Base-by-base conservation (phyloP, 2,797 vertebrate species). In the Labroides dimidiatus region DNA sequence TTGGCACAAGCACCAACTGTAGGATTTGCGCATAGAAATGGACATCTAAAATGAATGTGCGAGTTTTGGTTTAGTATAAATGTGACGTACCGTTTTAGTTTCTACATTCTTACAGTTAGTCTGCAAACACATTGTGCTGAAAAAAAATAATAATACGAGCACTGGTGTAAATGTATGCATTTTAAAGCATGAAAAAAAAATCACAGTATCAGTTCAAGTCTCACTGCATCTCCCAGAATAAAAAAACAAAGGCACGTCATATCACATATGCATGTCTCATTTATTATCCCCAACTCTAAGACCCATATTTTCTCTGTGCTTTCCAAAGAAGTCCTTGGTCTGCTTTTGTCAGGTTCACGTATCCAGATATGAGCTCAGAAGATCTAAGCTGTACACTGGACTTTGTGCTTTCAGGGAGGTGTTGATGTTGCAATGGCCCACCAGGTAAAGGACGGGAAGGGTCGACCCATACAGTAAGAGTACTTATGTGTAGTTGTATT, bases 361-460 rank as follows among this genome's bases (percentile, higher is more conserved):
- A 82, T 74, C 76, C 80, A 89, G 80, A 80, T 72, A 69, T 81
- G 80, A 84, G 73, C 72, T 48, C 30, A 82, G 62, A 87, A 64
- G 62, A 73, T 75, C 61, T 73, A 66, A 81, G 68, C 72, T 84
- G 71, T 71, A 45, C 62, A 75, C 84, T 85, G 44, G 75, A 87
- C 80, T 83, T 87, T 87, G 89, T 89, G 91, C 88, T 90, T 58
- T 91, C 74, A 83, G 71, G 87, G 83, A 87, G 72, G 80, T 78
- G 66, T 73, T 62, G 60, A 78, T 76, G 76, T 87, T 86, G 83
- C 67, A 75, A 77, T 65, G 52, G 59, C 74, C 77, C 58, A 73
- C 54, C 7, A 6, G 57, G 52, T 49, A 44, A 50, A 44, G 27
- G 56, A 75, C 68, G 70, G 51, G 60, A 77, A 74, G 68, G 37